Conservation (phyloP, 2,113 vertebrate species). For the Patagioenas fasciata region DNA sequence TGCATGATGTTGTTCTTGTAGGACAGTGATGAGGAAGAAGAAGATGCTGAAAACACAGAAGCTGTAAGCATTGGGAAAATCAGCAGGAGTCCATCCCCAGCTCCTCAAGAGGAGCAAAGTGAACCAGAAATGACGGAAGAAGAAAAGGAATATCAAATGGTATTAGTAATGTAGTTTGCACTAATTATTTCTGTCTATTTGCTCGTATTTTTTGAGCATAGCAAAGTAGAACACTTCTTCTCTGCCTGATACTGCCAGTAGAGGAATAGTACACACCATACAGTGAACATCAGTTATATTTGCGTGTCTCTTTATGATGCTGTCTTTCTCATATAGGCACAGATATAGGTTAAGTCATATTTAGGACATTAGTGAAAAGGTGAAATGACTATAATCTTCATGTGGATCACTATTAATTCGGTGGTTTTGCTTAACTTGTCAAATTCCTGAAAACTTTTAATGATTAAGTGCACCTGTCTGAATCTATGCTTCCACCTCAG, state of each 20-base stretch:
- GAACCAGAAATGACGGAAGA: slow-evolving; percentile 98
- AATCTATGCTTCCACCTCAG: background rate
- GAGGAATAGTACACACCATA: background rate
- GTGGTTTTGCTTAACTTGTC: background rate
- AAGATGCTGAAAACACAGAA: slow-evolving; percentile 80
- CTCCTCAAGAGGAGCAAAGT: slow-evolving; percentile 88
- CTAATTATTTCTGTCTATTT: background rate
- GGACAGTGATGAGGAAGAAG: slow-evolving; percentile 94
- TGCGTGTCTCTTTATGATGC: background rate
- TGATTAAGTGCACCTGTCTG: background rate
- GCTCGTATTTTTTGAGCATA: background rate
- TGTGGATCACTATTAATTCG: background rate
- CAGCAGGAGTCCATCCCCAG: slow-evolving; percentile 88
- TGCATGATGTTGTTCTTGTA: slow-evolving; percentile 46
- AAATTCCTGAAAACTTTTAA: background rate
- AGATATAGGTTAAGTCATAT: background rate
- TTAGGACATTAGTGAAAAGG: background rate
- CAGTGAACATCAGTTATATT: background rate
- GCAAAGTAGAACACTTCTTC: background rate
- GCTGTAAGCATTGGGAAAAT: slow-evolving; percentile 79
- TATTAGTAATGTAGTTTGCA: slow-evolving; percentile 61
- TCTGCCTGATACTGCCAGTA: background rate
- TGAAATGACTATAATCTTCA: background rate
- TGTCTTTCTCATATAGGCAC: background rate
- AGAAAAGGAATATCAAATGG: slow-evolving; percentile 96